A percentile compares a stretch with the other conserved stretches of the same genome.
Conservation (phyloP, 2,888 invertebrate genomes). For the Marasmarcha lunaedactyla region DNA sequence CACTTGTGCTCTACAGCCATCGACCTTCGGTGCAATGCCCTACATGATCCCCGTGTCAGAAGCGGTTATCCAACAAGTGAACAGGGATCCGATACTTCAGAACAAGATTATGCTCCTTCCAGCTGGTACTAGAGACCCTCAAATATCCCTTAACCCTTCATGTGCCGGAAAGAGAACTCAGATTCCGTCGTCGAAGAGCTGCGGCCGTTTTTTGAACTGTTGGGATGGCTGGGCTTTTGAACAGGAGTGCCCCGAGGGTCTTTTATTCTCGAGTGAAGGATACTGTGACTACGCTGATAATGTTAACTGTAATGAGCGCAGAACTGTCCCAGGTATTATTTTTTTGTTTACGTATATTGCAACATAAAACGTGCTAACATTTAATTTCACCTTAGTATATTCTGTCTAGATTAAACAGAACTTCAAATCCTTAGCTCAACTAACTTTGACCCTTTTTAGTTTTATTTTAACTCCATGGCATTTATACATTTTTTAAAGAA, state of each 20-base stretch:
- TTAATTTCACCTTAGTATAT: too few relatives aligned
- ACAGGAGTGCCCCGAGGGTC: constrained; percentile 73
- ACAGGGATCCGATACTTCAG: constrained; percentile 42
- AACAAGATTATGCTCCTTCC: constrained; percentile 36
- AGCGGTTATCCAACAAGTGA: constrained; percentile 43
- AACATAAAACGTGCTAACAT: not conserved
- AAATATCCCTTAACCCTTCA: constrained; percentile 35
- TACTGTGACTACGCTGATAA: constrained; percentile 75
- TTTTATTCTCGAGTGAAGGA: constrained; percentile 70
- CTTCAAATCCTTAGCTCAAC: too few relatives aligned
- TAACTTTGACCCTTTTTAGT: too few relatives aligned
- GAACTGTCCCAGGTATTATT: constrained; percentile 32
- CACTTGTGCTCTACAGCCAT: constrained; percentile 21
- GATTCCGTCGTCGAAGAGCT: constrained; percentile 70
- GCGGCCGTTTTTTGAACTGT: constrained; percentile 76
- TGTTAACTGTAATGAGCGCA: constrained; percentile 72
- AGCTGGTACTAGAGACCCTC: constrained; percentile 25
- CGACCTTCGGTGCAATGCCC: constrained; percentile 29
- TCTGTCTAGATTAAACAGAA: too few relatives aligned
- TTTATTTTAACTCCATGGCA: too few relatives aligned
- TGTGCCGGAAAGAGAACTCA: constrained; percentile 70
- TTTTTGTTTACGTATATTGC: too few relatives aligned
- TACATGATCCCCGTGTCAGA: constrained; percentile 55
- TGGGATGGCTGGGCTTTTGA: constrained; percentile 78
- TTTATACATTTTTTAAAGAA: too few relatives aligned